Conservation (phyloP, 2,113 vertebrate genomes). For the Lepidothrix coronata region DNA sequence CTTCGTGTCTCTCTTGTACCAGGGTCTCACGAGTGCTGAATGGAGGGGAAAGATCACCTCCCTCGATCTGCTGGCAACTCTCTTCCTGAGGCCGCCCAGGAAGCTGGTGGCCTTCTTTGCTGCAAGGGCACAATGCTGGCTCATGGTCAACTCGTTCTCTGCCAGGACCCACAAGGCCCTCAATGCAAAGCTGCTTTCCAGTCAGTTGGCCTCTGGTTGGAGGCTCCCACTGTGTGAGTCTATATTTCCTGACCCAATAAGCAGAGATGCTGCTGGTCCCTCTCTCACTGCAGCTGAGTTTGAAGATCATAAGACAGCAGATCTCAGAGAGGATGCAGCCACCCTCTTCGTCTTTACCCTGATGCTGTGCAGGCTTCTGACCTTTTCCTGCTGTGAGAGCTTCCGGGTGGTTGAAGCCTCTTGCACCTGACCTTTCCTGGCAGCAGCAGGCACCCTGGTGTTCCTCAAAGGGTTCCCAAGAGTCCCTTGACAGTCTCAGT, state of each 20-base stretch:
- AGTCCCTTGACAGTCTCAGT: background rate
- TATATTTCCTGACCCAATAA: rapidly evolving
- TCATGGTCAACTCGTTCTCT: background rate
- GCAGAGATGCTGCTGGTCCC: background rate
- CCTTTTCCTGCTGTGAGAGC: background rate
- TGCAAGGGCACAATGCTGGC: too few relatives aligned
- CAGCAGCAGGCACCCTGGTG: background rate
- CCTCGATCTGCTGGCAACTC: rapidly evolving
- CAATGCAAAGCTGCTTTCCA: background rate
- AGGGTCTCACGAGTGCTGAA: rapidly evolving
- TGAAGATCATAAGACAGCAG: background rate
- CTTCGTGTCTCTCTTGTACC: too few relatives aligned
- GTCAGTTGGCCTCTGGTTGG: background rate
- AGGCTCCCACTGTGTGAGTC: background rate
- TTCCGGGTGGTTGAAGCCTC: rapidly evolving
- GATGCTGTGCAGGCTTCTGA: background rate
- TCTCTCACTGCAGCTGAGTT: background rate
- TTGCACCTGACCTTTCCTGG: background rate
- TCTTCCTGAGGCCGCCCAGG: background rate
- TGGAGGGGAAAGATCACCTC: background rate
- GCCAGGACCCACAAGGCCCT: background rate
- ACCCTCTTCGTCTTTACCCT: background rate
- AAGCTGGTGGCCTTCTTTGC: background rate
- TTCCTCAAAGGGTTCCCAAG: conserved; percentile 1
- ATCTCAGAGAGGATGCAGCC: background rate